These are phyloP conservation scores for Pituophis catenifer DNA, from an alignment of 2,113 vertebrate genomes.

Conservation along the genomic window DNA sequence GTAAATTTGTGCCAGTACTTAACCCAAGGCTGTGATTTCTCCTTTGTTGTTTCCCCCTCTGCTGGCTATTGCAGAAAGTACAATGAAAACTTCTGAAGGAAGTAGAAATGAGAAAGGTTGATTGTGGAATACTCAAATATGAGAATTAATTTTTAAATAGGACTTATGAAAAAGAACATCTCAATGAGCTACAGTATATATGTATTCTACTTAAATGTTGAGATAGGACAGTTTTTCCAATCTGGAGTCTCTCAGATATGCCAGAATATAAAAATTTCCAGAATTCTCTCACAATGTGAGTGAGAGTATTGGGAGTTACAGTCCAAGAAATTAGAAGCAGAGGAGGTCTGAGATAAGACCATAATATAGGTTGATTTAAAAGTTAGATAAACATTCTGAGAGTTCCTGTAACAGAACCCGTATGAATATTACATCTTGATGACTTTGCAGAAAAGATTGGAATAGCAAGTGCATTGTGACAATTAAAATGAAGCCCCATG, in stretches of 20 bases:
- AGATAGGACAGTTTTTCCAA: background rate
- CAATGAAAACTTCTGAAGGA: background rate
- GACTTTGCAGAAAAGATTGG: background rate
- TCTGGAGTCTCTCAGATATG: background rate
- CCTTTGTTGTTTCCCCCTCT: background rate
- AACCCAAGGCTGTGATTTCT: background rate
- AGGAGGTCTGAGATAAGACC: background rate
- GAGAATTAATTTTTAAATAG: background rate
- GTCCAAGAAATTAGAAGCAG: background rate
- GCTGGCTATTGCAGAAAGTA: conserved; percentile 2
- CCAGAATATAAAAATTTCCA: background rate
- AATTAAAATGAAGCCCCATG: background rate
- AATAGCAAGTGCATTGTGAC: background rate
- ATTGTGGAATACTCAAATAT: background rate
- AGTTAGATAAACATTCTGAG: background rate
- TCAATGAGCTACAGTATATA: background rate
- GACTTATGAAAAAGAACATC: background rate
- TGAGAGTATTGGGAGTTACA: background rate
- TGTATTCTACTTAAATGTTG: background rate
- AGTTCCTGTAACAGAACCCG: background rate
- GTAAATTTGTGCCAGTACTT: background rate
- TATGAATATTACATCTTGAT: background rate
- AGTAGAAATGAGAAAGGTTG: background rate
- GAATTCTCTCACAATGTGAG: background rate
- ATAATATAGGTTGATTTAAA: background rate